phyloP scores from a whole-genome alignment of 1,140 invertebrate genomes.

The Adoxophyes honmai region DNA sequence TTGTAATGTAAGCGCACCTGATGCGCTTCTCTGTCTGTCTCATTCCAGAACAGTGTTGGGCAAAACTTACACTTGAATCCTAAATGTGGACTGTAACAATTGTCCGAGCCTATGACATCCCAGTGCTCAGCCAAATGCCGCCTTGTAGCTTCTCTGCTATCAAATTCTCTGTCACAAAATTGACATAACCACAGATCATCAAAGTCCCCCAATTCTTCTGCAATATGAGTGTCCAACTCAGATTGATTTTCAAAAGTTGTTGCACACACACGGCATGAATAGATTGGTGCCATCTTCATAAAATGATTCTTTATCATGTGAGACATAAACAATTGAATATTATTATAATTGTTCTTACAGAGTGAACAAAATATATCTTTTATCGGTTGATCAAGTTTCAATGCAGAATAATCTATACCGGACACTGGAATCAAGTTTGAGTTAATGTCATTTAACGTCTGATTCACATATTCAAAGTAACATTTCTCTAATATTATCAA shows the following conservation, averaged over 20 bases:
- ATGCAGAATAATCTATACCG: constrained; percentile 43
- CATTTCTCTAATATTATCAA: constrained; percentile 55
- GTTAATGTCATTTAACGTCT: constrained; percentile 42
- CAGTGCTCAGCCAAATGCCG: constrained; percentile 62
- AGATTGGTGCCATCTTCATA: constrained; percentile 50
- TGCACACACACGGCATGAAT: constrained; percentile 64
- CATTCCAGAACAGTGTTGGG: constrained; percentile 71
- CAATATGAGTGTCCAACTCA: constrained; percentile 53
- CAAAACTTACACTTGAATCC: constrained; percentile 72
- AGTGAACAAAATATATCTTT: constrained; percentile 46
- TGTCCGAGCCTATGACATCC: constrained; percentile 53
- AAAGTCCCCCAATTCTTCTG: constrained; percentile 55
- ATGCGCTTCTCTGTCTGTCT: constrained; percentile 63
- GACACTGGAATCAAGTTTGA: constrained; percentile 48
- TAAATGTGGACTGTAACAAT: constrained; percentile 71
- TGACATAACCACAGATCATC: constrained; percentile 72
- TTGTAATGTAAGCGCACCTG: constrained; percentile 54
- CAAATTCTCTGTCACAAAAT: constrained; percentile 72
- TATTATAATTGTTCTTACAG: constrained; percentile 45
- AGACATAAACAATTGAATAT: constrained; percentile 33
- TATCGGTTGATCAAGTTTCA: constrained; percentile 29
- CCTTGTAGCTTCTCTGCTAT: constrained; percentile 52
- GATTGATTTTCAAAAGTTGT: constrained; percentile 54
- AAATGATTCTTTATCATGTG: constrained; percentile 67
- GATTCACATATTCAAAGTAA: constrained; percentile 60